These are phyloP conservation scores for Rhadinocentrus ornatus DNA, from an alignment of 2,797 vertebrate species.

Conservation along the genomic window DNA sequence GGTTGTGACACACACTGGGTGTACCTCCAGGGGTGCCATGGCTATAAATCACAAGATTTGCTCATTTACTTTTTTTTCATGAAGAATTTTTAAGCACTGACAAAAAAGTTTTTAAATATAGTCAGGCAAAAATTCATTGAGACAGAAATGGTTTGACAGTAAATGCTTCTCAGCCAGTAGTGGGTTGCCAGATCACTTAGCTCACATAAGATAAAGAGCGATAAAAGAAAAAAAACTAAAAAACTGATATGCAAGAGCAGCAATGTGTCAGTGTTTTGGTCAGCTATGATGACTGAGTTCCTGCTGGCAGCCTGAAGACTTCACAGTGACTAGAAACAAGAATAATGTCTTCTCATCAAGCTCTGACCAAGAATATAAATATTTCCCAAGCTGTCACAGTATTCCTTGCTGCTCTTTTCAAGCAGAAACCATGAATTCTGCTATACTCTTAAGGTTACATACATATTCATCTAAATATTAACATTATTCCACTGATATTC, in stretches of 20 bases:
- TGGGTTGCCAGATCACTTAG: neutral
- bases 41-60: neutral
- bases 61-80: neutral
- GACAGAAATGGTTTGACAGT: neutral
- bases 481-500: constrained; percentile 12
- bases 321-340: constrained; percentile 12
- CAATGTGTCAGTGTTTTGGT: neutral
- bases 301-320: constrained; percentile 1
- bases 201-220: constrained; percentile 1
- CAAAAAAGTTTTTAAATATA: neutral
- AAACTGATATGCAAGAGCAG: neutral
- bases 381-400: constrained; percentile 11
- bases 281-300: neutral
- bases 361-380: constrained; percentile 11
- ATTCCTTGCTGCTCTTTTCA: constrained; percentile 1
- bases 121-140: neutral
- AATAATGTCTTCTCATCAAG: neutral
- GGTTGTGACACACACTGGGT: neutral
- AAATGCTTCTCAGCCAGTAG: neutral
- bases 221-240: neutral
- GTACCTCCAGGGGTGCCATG: neutral
- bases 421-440: constrained; percentile 2
- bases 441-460: neutral
- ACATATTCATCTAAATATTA: neutral
- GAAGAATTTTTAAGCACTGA: neutral